Evolutionary conservation across 2,797 vertebrate species (phyloP), one percentile per base, ranked within the genome.

Genomic region (Bryconaethiops microstoma): DNA sequence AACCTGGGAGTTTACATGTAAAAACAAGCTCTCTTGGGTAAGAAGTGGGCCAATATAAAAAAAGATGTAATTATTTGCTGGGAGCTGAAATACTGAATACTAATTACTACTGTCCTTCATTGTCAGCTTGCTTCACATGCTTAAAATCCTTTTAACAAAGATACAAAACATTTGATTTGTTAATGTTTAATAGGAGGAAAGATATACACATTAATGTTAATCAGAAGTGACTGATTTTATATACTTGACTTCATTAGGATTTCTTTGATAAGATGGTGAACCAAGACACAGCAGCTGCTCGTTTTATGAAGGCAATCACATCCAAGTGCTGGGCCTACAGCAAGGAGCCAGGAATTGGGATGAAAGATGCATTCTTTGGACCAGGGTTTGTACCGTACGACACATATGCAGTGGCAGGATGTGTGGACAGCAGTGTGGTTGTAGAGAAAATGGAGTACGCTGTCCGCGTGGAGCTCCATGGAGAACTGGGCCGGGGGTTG

Each of bases 321-420:
- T 94, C 92, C 0, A 88, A 90, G 55, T 94, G 91, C 63, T 81
- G 85, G 90, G 92, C 91, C 10, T 94, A 88, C 84, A 92, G 90
- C 73, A 89, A 70, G 71, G 85, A 90, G 19, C n/a, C 68, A 0
- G 65, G 81, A 75, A 55, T 0, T 55, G 88, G 19, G 0, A 89
- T 74, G 72, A 91, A 87, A 63, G 91, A 92, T 1, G 54, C 91
- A n/a, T 81, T 90, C 35, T 94, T 94, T 7, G 92, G 91, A 0
- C 54, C 89, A 0, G 90, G 91, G 48, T 95, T 95, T 0, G 94
- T 95, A 19, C 90, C 93, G 0, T 95, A 93, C 0, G 95, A 95
- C 0, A 79, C 93, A 2, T 95, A 93, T 0, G 93, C 93, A 0
- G 85, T 95, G 89, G 92, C 94, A 0, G 94, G 93, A 5, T 94